phyloP scores from a whole-genome alignment of 2,888 invertebrate genomes.

The Troides helena region DNA sequence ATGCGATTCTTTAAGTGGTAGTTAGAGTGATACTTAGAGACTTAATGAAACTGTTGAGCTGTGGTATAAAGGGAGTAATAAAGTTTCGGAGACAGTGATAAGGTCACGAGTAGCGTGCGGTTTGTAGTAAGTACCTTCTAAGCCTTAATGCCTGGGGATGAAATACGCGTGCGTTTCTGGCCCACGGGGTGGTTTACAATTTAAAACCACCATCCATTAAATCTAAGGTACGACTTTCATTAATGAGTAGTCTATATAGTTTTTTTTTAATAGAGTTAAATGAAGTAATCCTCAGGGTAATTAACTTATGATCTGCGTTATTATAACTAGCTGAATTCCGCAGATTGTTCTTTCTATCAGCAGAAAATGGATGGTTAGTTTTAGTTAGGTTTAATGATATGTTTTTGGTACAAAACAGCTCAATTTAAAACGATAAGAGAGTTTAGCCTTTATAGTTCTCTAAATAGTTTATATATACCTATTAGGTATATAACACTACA shows the following conservation, averaged over 20 bases:
- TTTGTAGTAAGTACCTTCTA: slow-evolving; percentile 41
- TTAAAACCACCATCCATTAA: slow-evolving; percentile 33
- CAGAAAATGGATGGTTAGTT: too few species aligned
- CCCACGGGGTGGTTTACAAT: slow-evolving; percentile 17
- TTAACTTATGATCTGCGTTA: too few species aligned
- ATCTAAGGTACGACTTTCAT: background rate
- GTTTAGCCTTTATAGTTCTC: too few species aligned
- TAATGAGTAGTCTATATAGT: background rate
- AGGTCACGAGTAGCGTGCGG: slow-evolving; percentile 62
- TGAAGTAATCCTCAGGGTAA: too few species aligned
- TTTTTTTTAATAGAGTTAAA: too few species aligned
- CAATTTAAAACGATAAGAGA: too few species aligned
- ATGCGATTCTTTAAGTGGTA: slow-evolving; percentile 61
- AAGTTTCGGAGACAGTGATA: slow-evolving; percentile 60
- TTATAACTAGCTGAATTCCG: too few species aligned
- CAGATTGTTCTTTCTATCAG: too few species aligned
- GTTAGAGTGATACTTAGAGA: slow-evolving; percentile 77
- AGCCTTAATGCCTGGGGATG: slow-evolving; percentile 36
- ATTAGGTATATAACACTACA: too few species aligned
- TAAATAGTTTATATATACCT: too few species aligned
- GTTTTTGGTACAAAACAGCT: too few species aligned
- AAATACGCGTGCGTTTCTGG: slow-evolving; percentile 28
- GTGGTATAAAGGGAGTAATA: slow-evolving; percentile 78
- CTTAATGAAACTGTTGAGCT: slow-evolving; percentile 78
- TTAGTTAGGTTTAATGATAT: too few species aligned